Base-by-base conservation (phyloP, 2,888 invertebrate species). In the Nysson spinosus region DNA sequence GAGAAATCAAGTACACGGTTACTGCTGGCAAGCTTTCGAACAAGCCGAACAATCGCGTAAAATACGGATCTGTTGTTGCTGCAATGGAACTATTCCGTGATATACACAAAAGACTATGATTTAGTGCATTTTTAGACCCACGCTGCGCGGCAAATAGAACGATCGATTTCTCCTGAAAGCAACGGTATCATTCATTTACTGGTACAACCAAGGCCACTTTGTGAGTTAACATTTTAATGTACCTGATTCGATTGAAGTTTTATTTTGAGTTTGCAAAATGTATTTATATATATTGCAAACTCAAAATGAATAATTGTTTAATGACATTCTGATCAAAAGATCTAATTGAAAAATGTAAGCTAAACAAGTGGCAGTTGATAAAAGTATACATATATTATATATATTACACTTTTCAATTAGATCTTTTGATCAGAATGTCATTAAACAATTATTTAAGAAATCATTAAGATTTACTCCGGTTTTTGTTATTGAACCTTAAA, bases 1-100 rank as follows among this genome's bases (percentile, higher is more conserved):
- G 66, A 62, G 62, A 68, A 73, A 73, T 70, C 65, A 68, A 60
- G 67, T 71, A 74, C 51, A 46, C 50, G 63, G 60, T 62, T 61
- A 42, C 52, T 47, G 70, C 60, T 65, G 40, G 39, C 39, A 22
- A 14, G 49, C 49, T 52, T 46, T 40, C 34, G 47, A 46, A 30
- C 50, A 16, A 52, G 32, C 32, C 56, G 69, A 64, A 69, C 70
- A 67, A 74, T 67, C 57, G 52, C 34, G 62, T 34, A 65, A 74
- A 70, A 58, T 54, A 52, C 43, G 61, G 57, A 50, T 58, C 39
- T 62, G 62, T 42, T 58, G 51, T 40, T 37, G 54, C 5, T 20
- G 47, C 40, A 34, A 49, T 61, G 14, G 50, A 34, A 28, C 35
- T 32, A 47, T 52, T 51, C 50, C 50, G 12, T 54, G 35, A 49